These are phyloP conservation scores for Griposia aprilina DNA, from an alignment of 2,888 invertebrate genomes.

Conservation along the genomic window DNA sequence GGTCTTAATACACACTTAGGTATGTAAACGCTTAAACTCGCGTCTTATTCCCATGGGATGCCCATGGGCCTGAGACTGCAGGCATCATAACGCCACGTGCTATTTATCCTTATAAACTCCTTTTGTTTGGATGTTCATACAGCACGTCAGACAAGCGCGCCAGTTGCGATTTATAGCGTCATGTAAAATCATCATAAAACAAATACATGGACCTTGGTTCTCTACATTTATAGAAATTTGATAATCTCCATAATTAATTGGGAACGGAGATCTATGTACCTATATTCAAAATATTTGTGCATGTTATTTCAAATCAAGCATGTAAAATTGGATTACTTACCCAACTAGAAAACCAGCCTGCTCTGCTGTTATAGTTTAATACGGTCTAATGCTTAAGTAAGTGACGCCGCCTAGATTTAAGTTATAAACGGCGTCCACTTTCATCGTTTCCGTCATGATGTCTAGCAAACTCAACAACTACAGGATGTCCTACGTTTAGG, in stretches of 20 bases:
- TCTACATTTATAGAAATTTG: not conserved
- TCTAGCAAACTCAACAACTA: conserved; percentile 65
- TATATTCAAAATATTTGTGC: not conserved
- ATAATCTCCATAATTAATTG: not conserved
- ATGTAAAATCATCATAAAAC: not conserved
- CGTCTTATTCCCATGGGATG: not conserved
- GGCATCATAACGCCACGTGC: not conserved
- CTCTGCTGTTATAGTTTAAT: not conserved
- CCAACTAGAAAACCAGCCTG: not conserved
- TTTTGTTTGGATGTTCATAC: conserved; percentile 5
- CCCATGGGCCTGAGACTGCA: not conserved
- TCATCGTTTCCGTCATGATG: conserved; percentile 73
- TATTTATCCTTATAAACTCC: not conserved
- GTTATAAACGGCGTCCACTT: conserved; percentile 75
- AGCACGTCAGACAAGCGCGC: not conserved
- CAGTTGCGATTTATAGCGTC: not conserved
- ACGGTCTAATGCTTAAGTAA: conserved; percentile 2
- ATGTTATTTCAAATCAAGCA: not conserved
- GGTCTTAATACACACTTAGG: not conserved
- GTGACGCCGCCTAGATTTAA: conserved; percentile 53
- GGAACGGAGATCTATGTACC: not conserved
- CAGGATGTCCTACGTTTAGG: conserved; percentile 78
- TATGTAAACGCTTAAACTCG: not conserved
- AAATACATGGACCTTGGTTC: not conserved
- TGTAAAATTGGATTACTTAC: not conserved